Evolutionary conservation across 2,113 vertebrate genomes (phyloP), one percentile per base, ranked within the genome.

Genomic region (Boleophthalmus pectinirostris): DNA sequence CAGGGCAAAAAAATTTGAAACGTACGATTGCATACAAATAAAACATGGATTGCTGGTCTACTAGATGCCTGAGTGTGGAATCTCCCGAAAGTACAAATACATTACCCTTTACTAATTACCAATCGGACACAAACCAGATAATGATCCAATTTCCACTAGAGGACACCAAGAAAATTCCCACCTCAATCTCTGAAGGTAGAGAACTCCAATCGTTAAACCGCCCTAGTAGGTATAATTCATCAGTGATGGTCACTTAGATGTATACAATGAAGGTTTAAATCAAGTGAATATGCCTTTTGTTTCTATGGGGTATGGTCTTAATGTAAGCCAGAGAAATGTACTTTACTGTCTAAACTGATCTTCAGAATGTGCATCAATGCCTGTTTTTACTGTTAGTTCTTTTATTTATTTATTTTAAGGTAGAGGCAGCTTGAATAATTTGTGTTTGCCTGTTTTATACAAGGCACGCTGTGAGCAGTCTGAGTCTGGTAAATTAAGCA

Each of bases 381-480:
- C 45, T 64, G 16, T 68, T 80, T 73, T 81, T 25, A 66, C n/a
- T 53, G 35, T 33, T 8, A 54, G 53, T 16, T 18, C n/a, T 51
- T 14, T 18, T 20, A 51, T 18, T 29, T 29, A 29, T 29, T 29
- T 29, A 29, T 18, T 16, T 18, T 6, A 11, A 54, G 23, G 35
- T 78, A 78, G 64, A 68, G 49, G 65, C 77, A 77, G 71, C 66
- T 81, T 73, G 75, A 81, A 78, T 77, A 76, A 80, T 81, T 70
- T 74, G 45, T 69, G 61, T 61, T 63, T 81, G 67, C 57, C 66
- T 61, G 14, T 46, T 66, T 47, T 23, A 72, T 77, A 73, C 72
- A 67, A 75, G 60, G 33, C n/a, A 14, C 43, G 75, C 76, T 53
- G 16, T 61, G 82, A 67, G 72, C 68, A 74, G 58, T 1, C 16